phyloP scores from a whole-genome alignment of 2,113 vertebrate genomes.

The Holacanthus passer region DNA sequence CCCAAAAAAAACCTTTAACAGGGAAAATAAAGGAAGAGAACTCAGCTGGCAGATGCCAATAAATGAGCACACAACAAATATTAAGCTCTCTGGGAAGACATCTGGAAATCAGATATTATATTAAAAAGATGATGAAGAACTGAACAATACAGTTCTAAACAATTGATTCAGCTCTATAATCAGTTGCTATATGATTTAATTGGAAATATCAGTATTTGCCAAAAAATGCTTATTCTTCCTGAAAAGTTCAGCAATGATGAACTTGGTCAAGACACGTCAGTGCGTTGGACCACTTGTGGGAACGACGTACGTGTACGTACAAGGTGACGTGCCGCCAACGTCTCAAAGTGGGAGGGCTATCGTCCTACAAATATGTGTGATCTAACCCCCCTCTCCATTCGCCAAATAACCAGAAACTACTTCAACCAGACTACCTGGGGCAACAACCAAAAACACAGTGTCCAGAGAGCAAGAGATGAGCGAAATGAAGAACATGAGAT shows the following conservation, averaged over 20 bases:
- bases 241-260: slow-evolving; percentile 38
- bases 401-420: slow-evolving; percentile 62
- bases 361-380: slow-evolving; percentile 79
- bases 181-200: not conserved
- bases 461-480: not conserved
- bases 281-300: slow-evolving; percentile 50
- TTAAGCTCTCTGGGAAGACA: not conserved
- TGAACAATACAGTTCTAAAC: not conserved
- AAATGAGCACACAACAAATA: not conserved
- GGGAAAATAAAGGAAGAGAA: not conserved
- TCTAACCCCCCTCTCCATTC: slow-evolving; percentile 64
- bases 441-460: not conserved
- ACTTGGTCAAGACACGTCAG: slow-evolving; percentile 38
- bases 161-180: not conserved
- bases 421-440: slow-evolving; percentile 22
- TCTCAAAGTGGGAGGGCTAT: slow-evolving; percentile 85
- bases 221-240: not conserved
- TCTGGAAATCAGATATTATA: not conserved
- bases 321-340: slow-evolving; percentile 82
- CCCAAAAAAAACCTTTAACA: not conserved
- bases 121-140: too few species aligned
- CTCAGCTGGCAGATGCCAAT: not conserved
- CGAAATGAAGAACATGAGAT: not conserved
- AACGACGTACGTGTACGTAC: slow-evolving; percentile 60
- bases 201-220: not conserved